Conservation (phyloP, 2,113 vertebrate species). For the Ibidorhyncha struthersii region DNA sequence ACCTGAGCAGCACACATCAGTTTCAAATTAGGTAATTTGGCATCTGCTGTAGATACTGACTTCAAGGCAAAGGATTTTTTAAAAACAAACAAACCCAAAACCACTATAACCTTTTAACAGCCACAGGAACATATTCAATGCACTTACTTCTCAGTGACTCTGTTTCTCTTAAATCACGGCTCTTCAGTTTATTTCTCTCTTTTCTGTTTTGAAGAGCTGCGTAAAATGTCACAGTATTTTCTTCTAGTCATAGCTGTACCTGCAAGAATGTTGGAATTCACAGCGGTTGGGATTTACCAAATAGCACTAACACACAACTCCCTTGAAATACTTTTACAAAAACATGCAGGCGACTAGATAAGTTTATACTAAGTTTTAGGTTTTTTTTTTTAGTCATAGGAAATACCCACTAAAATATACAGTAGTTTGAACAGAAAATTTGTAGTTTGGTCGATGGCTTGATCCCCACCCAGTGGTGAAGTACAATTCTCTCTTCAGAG, state of each 20-base stretch:
- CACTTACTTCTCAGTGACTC: background rate
- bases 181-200: background rate
- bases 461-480: background rate
- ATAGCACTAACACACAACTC: background rate
- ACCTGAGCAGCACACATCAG: background rate
- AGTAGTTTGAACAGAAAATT: background rate
- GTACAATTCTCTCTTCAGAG: background rate
- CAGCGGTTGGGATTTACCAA: background rate
- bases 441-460: background rate
- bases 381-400: background rate
- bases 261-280: background rate
- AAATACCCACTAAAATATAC: background rate
- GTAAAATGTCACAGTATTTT: background rate
- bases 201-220: background rate
- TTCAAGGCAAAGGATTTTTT: background rate
- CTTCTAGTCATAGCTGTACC: background rate
- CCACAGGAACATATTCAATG: background rate
- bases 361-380: background rate
- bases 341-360: background rate
- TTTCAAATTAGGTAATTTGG: background rate
- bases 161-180: background rate
- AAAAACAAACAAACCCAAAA: background rate
- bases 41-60: background rate
- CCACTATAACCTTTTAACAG: background rate
- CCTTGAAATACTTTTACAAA: background rate